Evolutionary conservation across 2,797 vertebrate species (phyloP).

Genomic region (Ptychadena robeensis): DNA sequence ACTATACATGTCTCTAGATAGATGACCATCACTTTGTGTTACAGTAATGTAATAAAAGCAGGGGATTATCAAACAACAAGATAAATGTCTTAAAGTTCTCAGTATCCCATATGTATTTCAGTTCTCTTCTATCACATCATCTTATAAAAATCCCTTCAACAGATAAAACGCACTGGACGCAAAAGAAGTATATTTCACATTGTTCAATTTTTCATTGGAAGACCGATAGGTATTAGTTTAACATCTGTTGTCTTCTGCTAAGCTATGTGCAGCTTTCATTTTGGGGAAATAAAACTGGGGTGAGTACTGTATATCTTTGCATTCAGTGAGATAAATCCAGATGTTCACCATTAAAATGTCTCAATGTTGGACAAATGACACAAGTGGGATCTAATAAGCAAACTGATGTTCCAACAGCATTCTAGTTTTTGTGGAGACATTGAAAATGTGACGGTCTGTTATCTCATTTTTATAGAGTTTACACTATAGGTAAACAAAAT

Average conservation of each 20-base stretch:
- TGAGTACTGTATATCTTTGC: constrained; percentile 19
- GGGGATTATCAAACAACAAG: constrained; percentile 14
- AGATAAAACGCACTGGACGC: constrained; percentile 24
- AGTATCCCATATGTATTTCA: constrained; percentile 17
- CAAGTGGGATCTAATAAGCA: constrained; percentile 45
- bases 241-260: constrained; percentile 35
- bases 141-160: constrained; percentile 16
- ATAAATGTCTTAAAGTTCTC: constrained; percentile 19
- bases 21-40: constrained; percentile 9
- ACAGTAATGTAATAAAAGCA: neutral
- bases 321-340: constrained; percentile 37
- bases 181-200: constrained; percentile 12
- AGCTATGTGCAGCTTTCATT: constrained; percentile 37
- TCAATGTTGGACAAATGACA: constrained; percentile 39
- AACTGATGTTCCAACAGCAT: constrained; percentile 29
- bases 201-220: constrained; percentile 28
- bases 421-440: neutral
- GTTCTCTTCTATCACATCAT: neutral
- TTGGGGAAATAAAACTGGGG: constrained; percentile 32
- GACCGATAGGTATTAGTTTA: constrained; percentile 45
- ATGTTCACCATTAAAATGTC: constrained; percentile 46
- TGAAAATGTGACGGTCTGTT: neutral
- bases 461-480: neutral
- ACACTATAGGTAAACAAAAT: neutral
- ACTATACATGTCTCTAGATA: neutral